Evolutionary conservation across 2,888 invertebrate species (phyloP).

Genomic region (Cephalotes varians): DNA sequence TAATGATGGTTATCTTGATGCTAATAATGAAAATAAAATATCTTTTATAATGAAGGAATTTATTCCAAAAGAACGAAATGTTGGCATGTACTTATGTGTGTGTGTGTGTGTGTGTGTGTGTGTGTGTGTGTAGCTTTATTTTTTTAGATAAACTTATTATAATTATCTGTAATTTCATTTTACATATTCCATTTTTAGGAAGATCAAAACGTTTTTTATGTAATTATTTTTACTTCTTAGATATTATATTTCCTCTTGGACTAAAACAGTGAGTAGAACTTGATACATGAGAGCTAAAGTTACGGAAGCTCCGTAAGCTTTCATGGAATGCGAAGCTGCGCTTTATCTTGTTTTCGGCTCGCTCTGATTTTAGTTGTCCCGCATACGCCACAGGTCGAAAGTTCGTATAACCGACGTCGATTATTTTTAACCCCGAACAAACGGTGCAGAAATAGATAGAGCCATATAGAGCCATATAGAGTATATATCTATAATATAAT

Average conservation of each 20-base stretch:
- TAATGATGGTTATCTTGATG: slow-evolving; percentile 43
- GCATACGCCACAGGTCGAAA: slow-evolving; percentile 83
- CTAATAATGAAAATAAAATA: slow-evolving; percentile 47
- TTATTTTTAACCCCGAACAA: slow-evolving; percentile 84
- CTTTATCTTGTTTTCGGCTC: slow-evolving; percentile 64
- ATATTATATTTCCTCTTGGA: neutral
- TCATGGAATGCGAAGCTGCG: slow-evolving; percentile 62
- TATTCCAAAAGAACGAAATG: neutral
- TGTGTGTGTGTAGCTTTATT: slow-evolving; percentile 5
- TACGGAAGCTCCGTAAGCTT: slow-evolving; percentile 36
- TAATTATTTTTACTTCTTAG: slow-evolving; percentile 3
- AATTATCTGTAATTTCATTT: slow-evolving; percentile 13
- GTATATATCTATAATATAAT: slow-evolving; percentile 33
- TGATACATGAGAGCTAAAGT: slow-evolving; percentile 11
- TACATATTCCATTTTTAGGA: neutral
- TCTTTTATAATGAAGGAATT: slow-evolving; percentile 9
- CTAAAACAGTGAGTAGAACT: neutral
- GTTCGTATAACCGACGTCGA: slow-evolving; percentile 81
- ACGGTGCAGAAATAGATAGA: slow-evolving; percentile 70
- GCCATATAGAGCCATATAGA: slow-evolving; percentile 37
- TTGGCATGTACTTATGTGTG: neutral
- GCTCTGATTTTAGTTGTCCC: slow-evolving; percentile 77
- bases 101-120: too few species aligned
- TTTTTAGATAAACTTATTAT: slow-evolving; percentile 7
- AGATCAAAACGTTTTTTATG: neutral